Evolutionary conservation across 1,140 invertebrate genomes (phyloP).

Genomic region (Parapsyche elsis): DNA sequence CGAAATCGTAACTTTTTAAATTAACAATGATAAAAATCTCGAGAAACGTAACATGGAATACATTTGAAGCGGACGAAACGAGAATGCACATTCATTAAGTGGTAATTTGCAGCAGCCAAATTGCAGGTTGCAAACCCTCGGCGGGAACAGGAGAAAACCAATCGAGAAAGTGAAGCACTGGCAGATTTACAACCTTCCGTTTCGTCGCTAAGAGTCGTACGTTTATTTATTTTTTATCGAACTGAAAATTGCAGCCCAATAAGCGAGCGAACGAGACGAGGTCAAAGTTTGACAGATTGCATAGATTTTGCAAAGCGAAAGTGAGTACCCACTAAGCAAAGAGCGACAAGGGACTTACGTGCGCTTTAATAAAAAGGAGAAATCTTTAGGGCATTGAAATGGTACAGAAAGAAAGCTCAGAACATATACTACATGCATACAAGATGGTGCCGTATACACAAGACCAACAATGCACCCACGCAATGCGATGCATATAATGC

Average conservation of each 20-base stretch:
- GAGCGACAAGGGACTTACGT: no score
- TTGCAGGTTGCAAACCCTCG: conserved; percentile 18
- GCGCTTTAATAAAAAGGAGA: no score
- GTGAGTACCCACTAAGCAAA: no score
- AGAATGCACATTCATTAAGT: not conserved
- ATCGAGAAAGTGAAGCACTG: conserved; percentile 23
- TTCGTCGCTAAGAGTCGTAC: not conserved
- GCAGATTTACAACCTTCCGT: conserved; percentile 21
- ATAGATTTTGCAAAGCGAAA: no score
- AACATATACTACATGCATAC: not conserved
- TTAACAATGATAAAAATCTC: no score
- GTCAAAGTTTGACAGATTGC: not conserved
- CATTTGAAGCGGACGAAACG: not conserved
- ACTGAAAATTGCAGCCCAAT: not conserved
- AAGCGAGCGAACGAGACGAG: not conserved
- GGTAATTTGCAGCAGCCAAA: conserved; percentile 8
- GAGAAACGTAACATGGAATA: no score
- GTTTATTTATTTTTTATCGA: not conserved
- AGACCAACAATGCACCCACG: conserved; percentile 9
- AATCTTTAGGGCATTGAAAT: conserved; percentile 15
- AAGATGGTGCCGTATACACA: not conserved
- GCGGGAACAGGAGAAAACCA: conserved; percentile 2
- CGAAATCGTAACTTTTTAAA: no score
- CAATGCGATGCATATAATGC: not conserved
- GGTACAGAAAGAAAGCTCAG: not conserved